Evolutionary conservation across 1,140 invertebrate species (phyloP).

Genomic region (Drosophila truncata): DNA sequence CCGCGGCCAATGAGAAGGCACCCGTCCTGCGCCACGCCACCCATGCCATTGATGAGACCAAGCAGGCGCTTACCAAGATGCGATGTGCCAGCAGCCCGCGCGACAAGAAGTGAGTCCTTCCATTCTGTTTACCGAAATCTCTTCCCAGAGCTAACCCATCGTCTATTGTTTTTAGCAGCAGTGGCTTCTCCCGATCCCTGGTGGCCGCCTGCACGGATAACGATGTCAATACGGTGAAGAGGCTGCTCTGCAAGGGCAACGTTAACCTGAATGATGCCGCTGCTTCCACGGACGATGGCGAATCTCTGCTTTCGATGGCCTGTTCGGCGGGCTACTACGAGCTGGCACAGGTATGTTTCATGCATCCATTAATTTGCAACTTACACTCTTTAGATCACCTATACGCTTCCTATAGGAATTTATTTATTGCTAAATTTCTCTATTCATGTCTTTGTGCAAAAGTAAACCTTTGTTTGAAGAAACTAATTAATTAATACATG

Average conservation of each 20-base stretch:
- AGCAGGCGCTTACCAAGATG: conserved; percentile 97
- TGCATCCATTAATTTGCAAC: not conserved
- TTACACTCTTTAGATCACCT: not conserved
- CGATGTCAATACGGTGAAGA: conserved; percentile 95
- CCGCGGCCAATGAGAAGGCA: conserved; percentile 89
- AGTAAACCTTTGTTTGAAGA: too few relatives aligned
- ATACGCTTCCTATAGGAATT: too few relatives aligned
- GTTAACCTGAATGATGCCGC: conserved; percentile 94
- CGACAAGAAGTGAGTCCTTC: conserved; percentile 82
- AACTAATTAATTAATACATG: too few relatives aligned
- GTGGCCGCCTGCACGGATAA: conserved; percentile 94
- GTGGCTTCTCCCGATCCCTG: conserved; percentile 80
- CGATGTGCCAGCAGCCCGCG: conserved; percentile 91
- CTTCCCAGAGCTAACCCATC: not conserved
- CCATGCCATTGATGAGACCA: conserved; percentile 95
- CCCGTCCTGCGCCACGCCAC: conserved; percentile 83
- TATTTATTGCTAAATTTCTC: not conserved
- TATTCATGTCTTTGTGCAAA: not conserved
- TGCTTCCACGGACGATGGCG: conserved; percentile 96
- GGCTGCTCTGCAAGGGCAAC: conserved; percentile 94
- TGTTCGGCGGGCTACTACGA: conserved; percentile 98
- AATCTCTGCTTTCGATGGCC: conserved; percentile 95
- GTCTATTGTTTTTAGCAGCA: conserved; percentile 55
- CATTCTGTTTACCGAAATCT: not conserved
- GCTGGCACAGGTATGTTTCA: conserved; percentile 91